phyloP scores from a whole-genome alignment of 2,113 vertebrate genomes.

The Tachycineta bicolor region DNA sequence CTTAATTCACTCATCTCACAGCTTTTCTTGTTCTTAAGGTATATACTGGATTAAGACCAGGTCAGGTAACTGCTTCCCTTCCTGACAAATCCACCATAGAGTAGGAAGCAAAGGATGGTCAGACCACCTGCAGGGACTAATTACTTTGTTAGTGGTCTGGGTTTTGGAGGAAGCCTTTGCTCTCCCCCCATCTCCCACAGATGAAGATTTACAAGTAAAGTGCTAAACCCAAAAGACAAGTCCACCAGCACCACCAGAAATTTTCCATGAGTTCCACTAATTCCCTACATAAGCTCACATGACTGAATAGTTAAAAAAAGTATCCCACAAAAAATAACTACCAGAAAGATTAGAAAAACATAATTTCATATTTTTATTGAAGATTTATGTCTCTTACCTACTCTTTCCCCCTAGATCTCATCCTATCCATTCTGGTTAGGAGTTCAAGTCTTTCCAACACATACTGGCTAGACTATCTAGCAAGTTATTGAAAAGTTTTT shows the following conservation, averaged over 20 bases:
- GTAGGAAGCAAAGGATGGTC: not conserved
- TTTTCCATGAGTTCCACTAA: not conserved
- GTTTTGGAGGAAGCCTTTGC: not conserved
- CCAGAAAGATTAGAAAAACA: not conserved
- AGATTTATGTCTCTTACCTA: not conserved
- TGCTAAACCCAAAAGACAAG: not conserved
- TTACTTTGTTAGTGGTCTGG: not conserved
- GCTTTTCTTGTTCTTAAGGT: not conserved
- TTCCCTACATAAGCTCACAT: not conserved
- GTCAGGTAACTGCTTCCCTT: slow-evolving; percentile 28
- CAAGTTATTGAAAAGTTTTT: not conserved
- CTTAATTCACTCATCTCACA: slow-evolving; percentile 28
- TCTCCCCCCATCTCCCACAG: not conserved
- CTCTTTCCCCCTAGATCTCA: not conserved
- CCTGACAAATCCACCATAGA: not conserved
- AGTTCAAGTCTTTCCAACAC: not conserved
- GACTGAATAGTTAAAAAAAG: not conserved
- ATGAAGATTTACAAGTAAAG: not conserved
- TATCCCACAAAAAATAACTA: not conserved
- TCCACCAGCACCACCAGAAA: not conserved
- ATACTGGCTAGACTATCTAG: not conserved
- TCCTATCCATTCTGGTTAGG: not conserved
- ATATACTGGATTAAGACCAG: not conserved
- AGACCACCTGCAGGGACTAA: not conserved
- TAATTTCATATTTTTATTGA: not conserved